Conservation (phyloP, 2,113 vertebrate species). For the Stegastes partitus region DNA sequence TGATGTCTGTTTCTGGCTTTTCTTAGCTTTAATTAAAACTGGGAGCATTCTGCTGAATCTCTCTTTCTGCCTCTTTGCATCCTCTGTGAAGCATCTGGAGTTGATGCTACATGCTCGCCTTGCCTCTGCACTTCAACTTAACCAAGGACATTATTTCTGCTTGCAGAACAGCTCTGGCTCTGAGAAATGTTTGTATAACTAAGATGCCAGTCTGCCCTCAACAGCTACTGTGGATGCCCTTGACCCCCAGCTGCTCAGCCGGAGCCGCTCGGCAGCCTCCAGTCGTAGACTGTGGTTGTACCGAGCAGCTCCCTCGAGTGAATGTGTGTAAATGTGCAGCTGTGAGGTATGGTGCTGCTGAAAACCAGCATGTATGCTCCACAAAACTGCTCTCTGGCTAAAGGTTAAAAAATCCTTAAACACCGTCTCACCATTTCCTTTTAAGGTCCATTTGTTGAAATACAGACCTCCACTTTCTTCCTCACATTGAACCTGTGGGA, state of each 20-base stretch:
- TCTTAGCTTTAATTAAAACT: no score
- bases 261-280: slow-evolving; percentile 25
- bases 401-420: slow-evolving; percentile 31
- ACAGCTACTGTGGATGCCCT: slow-evolving; percentile 50
- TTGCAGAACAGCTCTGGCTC: slow-evolving; percentile 23
- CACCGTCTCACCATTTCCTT: slow-evolving; percentile 49
- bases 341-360: slow-evolving; percentile 7
- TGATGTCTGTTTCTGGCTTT: no score
- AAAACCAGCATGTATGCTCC: slow-evolving; percentile 28
- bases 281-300: background rate
- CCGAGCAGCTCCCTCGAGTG: slow-evolving; percentile 36
- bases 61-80: no score
- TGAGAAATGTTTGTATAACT: slow-evolving; percentile 52
- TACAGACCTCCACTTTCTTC: slow-evolving; percentile 24
- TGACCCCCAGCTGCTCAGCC: slow-evolving; percentile 55
- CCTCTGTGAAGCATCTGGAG: background rate
- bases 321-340: slow-evolving; percentile 36
- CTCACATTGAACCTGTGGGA: slow-evolving; percentile 45
- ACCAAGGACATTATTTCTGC: slow-evolving; percentile 39
- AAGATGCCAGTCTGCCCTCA: slow-evolving; percentile 40
- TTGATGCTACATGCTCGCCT: background rate
- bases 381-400: slow-evolving; percentile 16
- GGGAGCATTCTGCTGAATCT: no score
- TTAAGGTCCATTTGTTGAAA: slow-evolving; percentile 66
- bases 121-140: background rate